Evolutionary conservation across 2,888 invertebrate species (phyloP), one percentile per base, ranked within the genome.

Genomic region (Lasius fuliginosus): DNA sequence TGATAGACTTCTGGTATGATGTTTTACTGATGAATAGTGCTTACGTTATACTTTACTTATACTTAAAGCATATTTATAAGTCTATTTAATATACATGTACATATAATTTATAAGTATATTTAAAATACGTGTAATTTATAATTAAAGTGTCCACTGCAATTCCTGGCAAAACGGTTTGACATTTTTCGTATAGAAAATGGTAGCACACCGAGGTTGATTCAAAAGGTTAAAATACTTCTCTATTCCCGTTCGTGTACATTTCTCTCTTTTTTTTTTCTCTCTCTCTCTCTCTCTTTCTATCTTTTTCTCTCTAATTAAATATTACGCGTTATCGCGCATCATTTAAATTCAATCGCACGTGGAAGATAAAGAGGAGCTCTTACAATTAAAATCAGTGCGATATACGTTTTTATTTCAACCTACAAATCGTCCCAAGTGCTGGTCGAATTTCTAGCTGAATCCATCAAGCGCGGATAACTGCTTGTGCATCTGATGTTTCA

Each of bases 401-500:
- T 46, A 71, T 46, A 71, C 71, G 23, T 62, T 79, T 71, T 79
- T 71, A 79, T 71, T 60, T 46, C 71, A 30, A 46, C 60, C 60
- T 65, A 30, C 56, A 68, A 79, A 79, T 60, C 58, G 36, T 71
- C 18, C 60, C 46, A 60, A 79, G 60, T 79, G 73, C 60, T 46
- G 71, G 71, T 79, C 58, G 79, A 60, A 71, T 79, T 79, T 79
- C 73, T 79, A 79, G 27, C 60, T 79, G n/a, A 79, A 79, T 71
- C 60, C 46, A 79, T 79, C 79, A 71, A 79, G 62, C 60, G 36
- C 18, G 79, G 73, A 79, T 79, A 79, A 71, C 79, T 71, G 71
- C 79, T 71, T 79, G 60, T 71, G 79, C 79, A 79, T 79, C 79
- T 77, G 73, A 71, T 71, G 60, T 79, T 71, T 71, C 79, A 62